phyloP scores from a whole-genome alignment of 2,888 invertebrate species.

The Pelosia muscerda region DNA sequence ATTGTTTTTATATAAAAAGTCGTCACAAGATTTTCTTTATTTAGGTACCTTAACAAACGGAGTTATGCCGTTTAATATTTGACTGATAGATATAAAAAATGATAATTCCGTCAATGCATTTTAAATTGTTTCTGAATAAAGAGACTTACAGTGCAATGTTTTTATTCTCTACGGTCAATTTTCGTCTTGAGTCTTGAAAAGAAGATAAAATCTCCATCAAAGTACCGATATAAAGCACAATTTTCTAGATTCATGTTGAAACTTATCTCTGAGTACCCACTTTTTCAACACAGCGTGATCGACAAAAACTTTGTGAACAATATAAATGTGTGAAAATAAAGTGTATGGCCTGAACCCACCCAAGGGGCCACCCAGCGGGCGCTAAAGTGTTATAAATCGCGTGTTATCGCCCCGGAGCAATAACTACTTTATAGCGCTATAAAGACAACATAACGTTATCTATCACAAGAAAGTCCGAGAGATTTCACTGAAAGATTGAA shows the following conservation, averaged over 20 bases:
- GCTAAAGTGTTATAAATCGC: constrained; percentile 78
- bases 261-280: constrained; percentile 35
- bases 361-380: constrained; percentile 53
- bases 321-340: constrained; percentile 57
- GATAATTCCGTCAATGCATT: too few relatives aligned
- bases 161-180: neutral
- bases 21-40: constrained; percentile 35
- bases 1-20: too few relatives aligned
- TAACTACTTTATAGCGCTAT: constrained; percentile 79
- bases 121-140: too few relatives aligned
- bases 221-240: constrained; percentile 2
- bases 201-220: constrained; percentile 1
- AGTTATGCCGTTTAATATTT: too few relatives aligned
- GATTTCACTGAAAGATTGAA: constrained; percentile 51
- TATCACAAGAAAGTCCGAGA: constrained; percentile 57
- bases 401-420: constrained; percentile 73
- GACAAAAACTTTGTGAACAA: constrained; percentile 34
- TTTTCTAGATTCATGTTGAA: constrained; percentile 24
- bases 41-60: too few relatives aligned
- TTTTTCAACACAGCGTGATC: constrained; percentile 30
- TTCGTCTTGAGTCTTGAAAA: neutral
- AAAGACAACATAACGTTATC: constrained; percentile 71
- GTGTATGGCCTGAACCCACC: constrained; percentile 51
- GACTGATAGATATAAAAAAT: too few relatives aligned
- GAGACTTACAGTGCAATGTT: neutral